Evolutionary conservation across 2,113 vertebrate species (phyloP).

Genomic region (Thunnus maccoyii): DNA sequence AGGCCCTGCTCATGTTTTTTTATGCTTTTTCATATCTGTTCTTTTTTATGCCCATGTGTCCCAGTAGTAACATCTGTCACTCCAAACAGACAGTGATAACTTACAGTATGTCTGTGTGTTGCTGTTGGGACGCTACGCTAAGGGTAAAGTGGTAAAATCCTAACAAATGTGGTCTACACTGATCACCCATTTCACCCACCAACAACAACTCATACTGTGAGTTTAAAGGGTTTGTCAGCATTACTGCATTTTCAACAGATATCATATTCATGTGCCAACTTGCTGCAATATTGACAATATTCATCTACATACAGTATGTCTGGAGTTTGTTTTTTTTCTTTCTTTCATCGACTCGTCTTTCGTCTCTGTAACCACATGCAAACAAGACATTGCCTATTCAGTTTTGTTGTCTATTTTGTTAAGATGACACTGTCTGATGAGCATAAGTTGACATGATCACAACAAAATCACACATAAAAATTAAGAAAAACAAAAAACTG

Average conservation of each 20-base stretch:
- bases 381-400: no score
- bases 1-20: conserved; percentile 41
- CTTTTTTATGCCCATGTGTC: conserved; percentile 12
- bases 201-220: neutral
- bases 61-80: conserved; percentile 19
- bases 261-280: neutral
- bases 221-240: neutral
- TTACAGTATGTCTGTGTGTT: neutral
- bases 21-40: conserved; percentile 28
- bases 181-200: neutral
- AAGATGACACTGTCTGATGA: no score
- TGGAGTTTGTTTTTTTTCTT: no score
- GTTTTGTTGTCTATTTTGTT: no score
- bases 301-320: no score
- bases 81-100: conserved; percentile 9
- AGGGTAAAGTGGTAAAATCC: neutral
- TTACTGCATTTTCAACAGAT: neutral
- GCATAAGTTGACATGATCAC: no score
- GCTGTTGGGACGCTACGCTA: neutral
- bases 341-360: no score
- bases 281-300: neutral
- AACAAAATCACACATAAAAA: no score
- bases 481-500: no score
- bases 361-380: no score
- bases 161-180: neutral